A percentile compares a stretch with the other conserved stretches of the same genome.
These are phyloP conservation scores for Nasonia vitripennis DNA, from an alignment of 1,140 invertebrate genomes.

Conservation along the genomic window DNA sequence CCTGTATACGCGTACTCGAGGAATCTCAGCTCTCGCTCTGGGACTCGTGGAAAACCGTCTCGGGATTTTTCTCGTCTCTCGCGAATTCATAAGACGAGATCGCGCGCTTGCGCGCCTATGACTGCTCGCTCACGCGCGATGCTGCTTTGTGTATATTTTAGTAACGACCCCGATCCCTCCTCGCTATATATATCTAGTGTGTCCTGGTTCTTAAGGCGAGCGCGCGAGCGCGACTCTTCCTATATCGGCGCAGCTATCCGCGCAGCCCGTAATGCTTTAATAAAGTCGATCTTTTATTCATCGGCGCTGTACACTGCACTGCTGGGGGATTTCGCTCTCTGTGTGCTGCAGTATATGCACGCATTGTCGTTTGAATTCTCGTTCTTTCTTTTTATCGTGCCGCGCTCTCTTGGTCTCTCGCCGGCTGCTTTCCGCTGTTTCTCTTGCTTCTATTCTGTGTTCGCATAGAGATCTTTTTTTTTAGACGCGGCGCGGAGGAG, in stretches of 20 bases:
- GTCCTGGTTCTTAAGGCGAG: constrained; percentile 70
- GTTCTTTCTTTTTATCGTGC: neutral
- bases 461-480: neutral
- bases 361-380: neutral
- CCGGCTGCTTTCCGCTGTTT: neutral
- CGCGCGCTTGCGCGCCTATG: constrained; percentile 29
- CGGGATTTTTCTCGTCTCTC: neutral
- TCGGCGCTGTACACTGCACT: neutral
- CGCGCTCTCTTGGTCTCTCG: neutral
- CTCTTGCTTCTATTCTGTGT: neutral
- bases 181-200: constrained; percentile 72
- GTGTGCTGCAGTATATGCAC: neutral
- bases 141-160: constrained; percentile 73
- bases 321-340: too few species aligned
- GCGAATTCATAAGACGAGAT: constrained; percentile 69
- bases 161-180: constrained; percentile 73
- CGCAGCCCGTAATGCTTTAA: constrained; percentile 57
- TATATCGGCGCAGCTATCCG: constrained; percentile 61
- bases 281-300: constrained; percentile 54
- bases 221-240: constrained; percentile 53
- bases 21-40: too few species aligned
- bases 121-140: neutral
- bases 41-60: neutral
- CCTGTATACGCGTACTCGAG: neutral
- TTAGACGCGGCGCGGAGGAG: neutral